phyloP scores from a whole-genome alignment of 2,888 invertebrate species.

The Latrodectus hesperus region DNA sequence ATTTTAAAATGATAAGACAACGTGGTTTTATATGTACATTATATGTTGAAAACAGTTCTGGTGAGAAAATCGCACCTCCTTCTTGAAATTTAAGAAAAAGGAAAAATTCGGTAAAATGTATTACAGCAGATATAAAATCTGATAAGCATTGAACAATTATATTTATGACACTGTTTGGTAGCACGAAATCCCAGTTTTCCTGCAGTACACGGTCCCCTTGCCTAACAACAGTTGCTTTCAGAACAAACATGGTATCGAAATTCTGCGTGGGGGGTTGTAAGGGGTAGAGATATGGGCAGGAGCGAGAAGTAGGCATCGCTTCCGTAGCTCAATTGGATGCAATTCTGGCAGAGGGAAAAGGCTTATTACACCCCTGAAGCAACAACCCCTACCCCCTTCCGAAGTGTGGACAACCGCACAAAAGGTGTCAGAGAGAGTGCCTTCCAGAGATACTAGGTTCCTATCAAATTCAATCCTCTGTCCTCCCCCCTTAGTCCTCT shows the following conservation, averaged over 20 bases:
- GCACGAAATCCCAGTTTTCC: not conserved
- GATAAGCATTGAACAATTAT: too few species aligned
- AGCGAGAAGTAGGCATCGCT: not conserved
- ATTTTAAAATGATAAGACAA: too few species aligned
- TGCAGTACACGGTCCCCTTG: not conserved
- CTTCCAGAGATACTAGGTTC: conserved; percentile 49
- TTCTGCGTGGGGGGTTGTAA: not conserved
- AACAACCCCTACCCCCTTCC: conserved; percentile 9
- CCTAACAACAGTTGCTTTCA: conserved; percentile 11
- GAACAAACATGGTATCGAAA: conserved; percentile 43
- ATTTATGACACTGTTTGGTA: too few species aligned
- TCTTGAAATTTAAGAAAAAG: too few species aligned
- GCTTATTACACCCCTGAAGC: conserved; percentile 43
- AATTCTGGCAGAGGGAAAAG: conserved; percentile 32
- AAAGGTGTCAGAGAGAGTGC: conserved; percentile 64
- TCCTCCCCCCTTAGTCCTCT: not conserved
- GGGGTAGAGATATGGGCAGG: not conserved
- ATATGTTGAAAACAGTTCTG: too few species aligned
- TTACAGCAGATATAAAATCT: too few species aligned
- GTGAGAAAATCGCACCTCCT: too few species aligned
- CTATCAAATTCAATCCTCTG: conserved; percentile 54
- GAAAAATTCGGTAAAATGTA: too few species aligned
- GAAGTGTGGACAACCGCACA: conserved; percentile 67
- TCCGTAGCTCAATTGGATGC: conserved; percentile 27
- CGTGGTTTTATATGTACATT: too few species aligned